Evolutionary conservation across 2,797 vertebrate genomes (phyloP).

Genomic region (Hipposideros larvatus): DNA sequence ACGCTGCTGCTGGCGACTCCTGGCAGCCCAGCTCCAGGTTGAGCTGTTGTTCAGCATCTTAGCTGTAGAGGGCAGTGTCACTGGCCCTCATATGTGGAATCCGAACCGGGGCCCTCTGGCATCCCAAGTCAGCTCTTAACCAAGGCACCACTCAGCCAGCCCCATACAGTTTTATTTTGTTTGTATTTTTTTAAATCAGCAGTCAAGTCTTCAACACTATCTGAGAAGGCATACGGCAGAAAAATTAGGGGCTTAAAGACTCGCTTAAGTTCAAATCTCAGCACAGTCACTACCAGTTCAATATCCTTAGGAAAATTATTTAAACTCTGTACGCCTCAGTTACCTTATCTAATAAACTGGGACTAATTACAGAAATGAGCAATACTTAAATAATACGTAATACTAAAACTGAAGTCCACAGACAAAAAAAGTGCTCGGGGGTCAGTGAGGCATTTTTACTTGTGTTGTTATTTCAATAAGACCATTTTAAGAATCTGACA

Average conservation of each 20-base stretch:
- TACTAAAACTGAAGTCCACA: not conserved
- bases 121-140: no score
- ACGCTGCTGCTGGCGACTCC: no score
- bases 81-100: no score
- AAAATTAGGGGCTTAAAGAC: not conserved
- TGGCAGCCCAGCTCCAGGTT: no score
- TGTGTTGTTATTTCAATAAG: not conserved
- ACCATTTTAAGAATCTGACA: not conserved
- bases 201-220: not conserved
- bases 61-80: no score
- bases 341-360: not conserved
- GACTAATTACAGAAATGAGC: not conserved
- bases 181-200: not conserved
- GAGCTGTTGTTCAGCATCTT: no score
- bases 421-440: not conserved
- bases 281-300: not conserved
- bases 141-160: no score
- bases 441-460: not conserved
- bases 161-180: not conserved
- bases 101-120: no score
- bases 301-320: not conserved
- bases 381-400: not conserved
- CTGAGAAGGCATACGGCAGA: not conserved
- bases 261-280: not conserved
- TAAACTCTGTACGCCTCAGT: not conserved